phyloP scores from a whole-genome alignment of 2,888 invertebrate species.

The Temnothorax unifasciatus region DNA sequence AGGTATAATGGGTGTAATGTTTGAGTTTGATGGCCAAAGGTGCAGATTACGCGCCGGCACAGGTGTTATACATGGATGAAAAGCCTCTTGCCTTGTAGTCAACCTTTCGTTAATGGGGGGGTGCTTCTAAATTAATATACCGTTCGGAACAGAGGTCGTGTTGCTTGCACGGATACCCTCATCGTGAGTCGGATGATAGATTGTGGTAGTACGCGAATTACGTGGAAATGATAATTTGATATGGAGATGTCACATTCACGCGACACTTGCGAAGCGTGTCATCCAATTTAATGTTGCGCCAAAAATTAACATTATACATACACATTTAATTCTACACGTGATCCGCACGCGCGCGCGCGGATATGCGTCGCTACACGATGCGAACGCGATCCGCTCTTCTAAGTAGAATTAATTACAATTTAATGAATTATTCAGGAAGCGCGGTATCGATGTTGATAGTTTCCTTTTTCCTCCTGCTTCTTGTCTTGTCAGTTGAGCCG shows the following conservation, averaged over 20 bases:
- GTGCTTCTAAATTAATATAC: slow-evolving; percentile 33
- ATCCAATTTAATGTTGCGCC: neutral
- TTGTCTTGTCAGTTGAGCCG: neutral
- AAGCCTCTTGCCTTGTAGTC: neutral
- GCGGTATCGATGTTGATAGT: slow-evolving; percentile 9
- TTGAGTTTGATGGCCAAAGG: slow-evolving; percentile 32
- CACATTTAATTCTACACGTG: neutral
- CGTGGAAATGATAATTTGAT: slow-evolving; percentile 8
- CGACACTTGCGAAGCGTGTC: slow-evolving; percentile 9
- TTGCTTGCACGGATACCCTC: neutral
- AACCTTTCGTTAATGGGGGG: neutral
- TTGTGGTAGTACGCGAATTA: neutral
- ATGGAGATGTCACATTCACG: slow-evolving; percentile 15
- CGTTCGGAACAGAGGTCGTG: neutral
- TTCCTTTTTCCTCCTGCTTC: slow-evolving; percentile 15
- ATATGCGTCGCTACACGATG: neutral
- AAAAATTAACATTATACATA: slow-evolving; percentile 8
- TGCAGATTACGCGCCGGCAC: slow-evolving; percentile 34
- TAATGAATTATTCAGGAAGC: slow-evolving; percentile 58
- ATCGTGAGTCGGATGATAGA: neutral
- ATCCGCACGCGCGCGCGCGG: neutral
- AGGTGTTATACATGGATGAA: neutral
- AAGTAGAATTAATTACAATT: slow-evolving; percentile 23
- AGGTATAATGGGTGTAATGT: neutral
- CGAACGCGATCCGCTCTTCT: neutral